Evolutionary conservation across 2,113 vertebrate species (phyloP), one percentile per base, ranked within the genome.

Genomic region (Megaptera novaeangliae): DNA sequence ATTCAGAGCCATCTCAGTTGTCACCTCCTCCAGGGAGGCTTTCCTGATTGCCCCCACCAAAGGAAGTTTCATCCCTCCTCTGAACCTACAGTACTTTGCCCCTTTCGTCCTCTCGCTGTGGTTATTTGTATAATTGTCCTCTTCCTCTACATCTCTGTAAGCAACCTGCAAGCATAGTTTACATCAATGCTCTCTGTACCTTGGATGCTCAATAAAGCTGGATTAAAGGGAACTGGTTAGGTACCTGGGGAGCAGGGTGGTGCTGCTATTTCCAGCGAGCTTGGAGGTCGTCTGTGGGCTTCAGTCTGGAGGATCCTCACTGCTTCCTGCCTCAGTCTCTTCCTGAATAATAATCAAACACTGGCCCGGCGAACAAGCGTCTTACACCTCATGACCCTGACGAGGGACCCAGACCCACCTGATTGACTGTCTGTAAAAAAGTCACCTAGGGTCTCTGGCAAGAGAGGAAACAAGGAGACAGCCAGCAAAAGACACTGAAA

Each of bases 161-260:
- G 69, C 36, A 18, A 4, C 78, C 61, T 7, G 15, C 6, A 8
- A n/a, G 57, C 41, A 4, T 6, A 52, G 44, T 17, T 13, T 29
- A 31, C n/a, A 17, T 55, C 25, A 8, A 0, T 21, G 8, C 3
- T 52, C 49, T 21, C 34, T 3, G 1, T 9, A 5, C 49, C 49
- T 3, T 13, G 2, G 55, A 27, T 29, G 34, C 49, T 57, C 49
- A 8, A 3, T 6, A 90, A 63, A 69, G 13, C 14, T 31, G 34
- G 12, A 1, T 59, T 20, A 17, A 15, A 61, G 3, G 8, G 39
- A 44, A 2, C 41, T n/a, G 27, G 18, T 4, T 0, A 7, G 44
- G 69, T 3, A 12, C 57, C 69, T 39, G 36, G 59, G 69, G 31
- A 21, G 1, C 4, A 27, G 44, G 14, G 12, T 7, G 64, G 9